Evolutionary conservation across 2,888 invertebrate genomes (phyloP), one percentile per base, ranked within the genome.

Genomic region (Volucella zonaria): DNA sequence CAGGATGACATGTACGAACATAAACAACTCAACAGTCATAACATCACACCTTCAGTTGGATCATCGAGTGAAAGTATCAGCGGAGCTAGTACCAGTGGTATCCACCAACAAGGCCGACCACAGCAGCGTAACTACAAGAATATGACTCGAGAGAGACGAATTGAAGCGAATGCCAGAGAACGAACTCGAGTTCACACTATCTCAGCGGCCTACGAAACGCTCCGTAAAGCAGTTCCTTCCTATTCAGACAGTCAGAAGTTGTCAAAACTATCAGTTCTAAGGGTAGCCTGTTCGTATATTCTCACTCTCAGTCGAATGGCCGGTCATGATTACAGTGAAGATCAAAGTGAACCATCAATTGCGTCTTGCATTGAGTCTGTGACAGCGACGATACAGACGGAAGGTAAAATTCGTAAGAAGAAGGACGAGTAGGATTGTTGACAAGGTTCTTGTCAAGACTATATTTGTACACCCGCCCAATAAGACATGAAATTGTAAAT

Each of bases 241-340:
- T 98, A 97, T 91, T 97, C 97, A 52, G 96, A 97, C 90, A 96
- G 97, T 90, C 98, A 98, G 92, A 98, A 98, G 92, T 94, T 98
- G 31, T 97, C 97, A 0, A 98, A 98, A 90, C 92, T 98, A 67
- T 97, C 98, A 1, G 97, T 98, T 14, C 92, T 98, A 82, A 94
- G 97, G 92, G 97, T 98, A 90, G 98, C 98, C 2, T 97, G 97
- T 91, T 96, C 97, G 82, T 98, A 98, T 92, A 98, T 98, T 86
- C 93, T 97, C 90, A 96, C 97, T 0, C 92, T 98, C 85, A 96
- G 96, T 61, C 94, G 95, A 87, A 93, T 96, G 89, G 95, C 96
- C 3, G 95, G 95, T 8, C 92, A 94, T 87, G 95, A 96, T 88
- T 94, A 94, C 87, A 93, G 93, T 87, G 94, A 93, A 0, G 95